Evolutionary conservation across 2,888 invertebrate species (phyloP), one percentile per base, ranked within the genome.

Genomic region (Caenorhabditis becei): DNA sequence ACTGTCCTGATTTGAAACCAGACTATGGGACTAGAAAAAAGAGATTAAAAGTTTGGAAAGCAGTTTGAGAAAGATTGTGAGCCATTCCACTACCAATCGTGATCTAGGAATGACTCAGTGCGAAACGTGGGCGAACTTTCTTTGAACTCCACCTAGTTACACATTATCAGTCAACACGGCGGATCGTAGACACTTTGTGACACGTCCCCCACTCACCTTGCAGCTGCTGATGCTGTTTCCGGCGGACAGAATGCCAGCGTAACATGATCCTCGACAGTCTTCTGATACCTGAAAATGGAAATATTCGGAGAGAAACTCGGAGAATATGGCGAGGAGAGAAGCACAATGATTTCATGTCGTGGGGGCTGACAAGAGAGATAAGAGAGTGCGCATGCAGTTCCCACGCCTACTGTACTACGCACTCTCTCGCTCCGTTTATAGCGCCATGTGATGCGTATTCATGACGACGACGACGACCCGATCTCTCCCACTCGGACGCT

Each of bases 171-270:
- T 44, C 26, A 23, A 32, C 1, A 32, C 35, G 7, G 35, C 35
- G 35, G 10, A 35, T 35, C 5, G 35, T 35, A 35, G 35, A 35
- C 35, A 35, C 35, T 35, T 35, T 35, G 5, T 35, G 35, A 35
- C 35, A 35, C 35, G 7, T 10, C 35, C 35, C 16, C 41, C 23
- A n/a, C 66, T 49, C 20, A 84, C 84, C 84, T 66, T 70, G 66
- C 26, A 84, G 69, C 37, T 72, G 69, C 16, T 80, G 67, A 28
- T 82, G 82, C 53, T 84, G 84, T 69, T 84, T 84, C 49, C 84
- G 53, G 11, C 84, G 80, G 14, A 84, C 84, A 0, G 82, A 82
- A 53, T 80, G 78, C 82, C 82, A 82, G 18, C 84, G 82, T n/a
- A 84, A 47, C 84, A 84, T 84, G 58, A 44, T 70, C 35, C 5